A percentile compares a stretch with the other conserved stretches of the same genome.
phyloP scores from a whole-genome alignment of 2,888 invertebrate genomes.

The Gastrophysa polygoni region DNA sequence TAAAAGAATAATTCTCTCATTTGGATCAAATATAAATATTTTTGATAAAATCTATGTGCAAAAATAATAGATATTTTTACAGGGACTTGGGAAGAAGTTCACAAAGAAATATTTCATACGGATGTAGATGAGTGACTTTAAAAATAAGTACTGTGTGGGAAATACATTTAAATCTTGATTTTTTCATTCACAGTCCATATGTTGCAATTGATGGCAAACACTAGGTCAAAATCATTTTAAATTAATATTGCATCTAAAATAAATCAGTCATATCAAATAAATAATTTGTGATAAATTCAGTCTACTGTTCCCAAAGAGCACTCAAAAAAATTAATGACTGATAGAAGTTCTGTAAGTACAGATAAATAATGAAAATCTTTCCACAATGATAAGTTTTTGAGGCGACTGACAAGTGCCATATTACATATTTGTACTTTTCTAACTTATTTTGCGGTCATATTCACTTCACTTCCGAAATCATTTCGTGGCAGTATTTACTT shows the following conservation, averaged over 20 bases:
- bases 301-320: conserved; percentile 44
- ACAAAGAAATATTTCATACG: conserved; percentile 21
- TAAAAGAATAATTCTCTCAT: conserved; percentile 55
- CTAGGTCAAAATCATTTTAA: neutral
- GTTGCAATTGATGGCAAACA: conserved; percentile 11
- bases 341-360: conserved; percentile 22
- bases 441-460: too few species aligned
- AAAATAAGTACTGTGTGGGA: conserved; percentile 26
- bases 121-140: conserved; percentile 33
- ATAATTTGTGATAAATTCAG: conserved; percentile 52
- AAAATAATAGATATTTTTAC: conserved; percentile 41
- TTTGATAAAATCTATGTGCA: conserved; percentile 50
- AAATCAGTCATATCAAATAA: conserved; percentile 53
- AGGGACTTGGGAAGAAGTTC: conserved; percentile 29
- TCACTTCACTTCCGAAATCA: too few species aligned
- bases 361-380: conserved; percentile 23
- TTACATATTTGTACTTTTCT: too few species aligned
- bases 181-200: conserved; percentile 9
- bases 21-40: conserved; percentile 45
- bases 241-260: conserved; percentile 40
- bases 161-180: neutral
- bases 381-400: neutral
- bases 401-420: too few species aligned
- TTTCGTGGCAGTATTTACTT: too few species aligned
- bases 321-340: conserved; percentile 28